Evolutionary conservation across 2,113 vertebrate genomes (phyloP), one percentile per base, ranked within the genome.

Genomic region (Trematomus loennbergii): DNA sequence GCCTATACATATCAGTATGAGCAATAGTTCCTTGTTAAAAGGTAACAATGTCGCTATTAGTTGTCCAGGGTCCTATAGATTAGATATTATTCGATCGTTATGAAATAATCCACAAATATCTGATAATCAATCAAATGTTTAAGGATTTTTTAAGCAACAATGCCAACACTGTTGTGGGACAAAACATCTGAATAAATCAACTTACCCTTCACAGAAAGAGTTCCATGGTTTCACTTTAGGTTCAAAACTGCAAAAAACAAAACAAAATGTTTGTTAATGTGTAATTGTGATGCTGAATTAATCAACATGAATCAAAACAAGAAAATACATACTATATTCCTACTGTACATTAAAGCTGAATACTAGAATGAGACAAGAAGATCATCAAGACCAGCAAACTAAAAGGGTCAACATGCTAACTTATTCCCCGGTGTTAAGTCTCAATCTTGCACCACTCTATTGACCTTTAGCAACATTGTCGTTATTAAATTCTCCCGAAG

Each of bases 401-500:
- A 40, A 40, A 40, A 40, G 36, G 7, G 7, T 40, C 36, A 40
- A 40, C 29, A 29, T 29, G 29, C 29, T 29, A 40, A 40, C 36
- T 40, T 9, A 40, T 1, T 8, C 8, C 36, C 36, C 8, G 36
- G 36, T 40, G 8, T 40, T 7, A 40, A 40, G 36, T 7, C 36
- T 40, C 36, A 40, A 9, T 40, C 36, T 40, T 40, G 36, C 36
- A 8, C 36, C 36, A 40, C 36, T 40, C 36, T 40, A 40, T 40
- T 40, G 36, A 40, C 36, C 36, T 40, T 6, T 40, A 40, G 83
- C 59, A 72, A 83, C 71, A 46, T 18, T 67, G 72, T 68, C 36
- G 59, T 79, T 66, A 71, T 85, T 74, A 77, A 68, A 76, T 74
- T 82, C 81, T 81, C n/a, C 79, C 64, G 81, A 84, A 78, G 48